Evolutionary conservation across 37 sponge, comb jelly and placozoan genomes (phyloP), one percentile per base, ranked within the genome.

Genomic region (Petrosia ficiformis): DNA sequence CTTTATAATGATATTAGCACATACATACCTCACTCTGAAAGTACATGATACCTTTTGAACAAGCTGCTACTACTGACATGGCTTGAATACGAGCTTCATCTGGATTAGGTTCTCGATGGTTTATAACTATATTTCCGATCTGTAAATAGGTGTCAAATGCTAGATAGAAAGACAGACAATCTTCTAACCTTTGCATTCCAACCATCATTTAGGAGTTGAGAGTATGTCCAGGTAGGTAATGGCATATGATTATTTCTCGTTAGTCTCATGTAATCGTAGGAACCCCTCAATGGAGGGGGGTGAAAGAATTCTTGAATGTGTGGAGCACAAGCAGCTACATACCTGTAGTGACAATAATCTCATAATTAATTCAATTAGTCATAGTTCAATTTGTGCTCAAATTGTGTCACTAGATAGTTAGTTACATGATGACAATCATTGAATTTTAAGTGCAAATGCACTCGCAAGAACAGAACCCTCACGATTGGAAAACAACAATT

Each of bases 321-420:
- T 34, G 87, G 87, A 35, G 87, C 87, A 80, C 87, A 86, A 21
- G 87, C 87, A 30, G 87, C 87, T n/a, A 86, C 61, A 54, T 86
- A 86, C 87, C 87, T 86, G 36, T 1, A 65, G 26, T 5, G 25
- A 22, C 33, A 69, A 69, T 26, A 69, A 22, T 48, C 14, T 48
- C 14, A 19, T 48, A 48, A 48, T 48, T 8, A 19, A 14, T 48
- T 19, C 54, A 48, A 19, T 48, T 48, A 48, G 8, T 14, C 66
- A 64, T n/a, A 24, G 19, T 25, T 22, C 66, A 19, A 14, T 14
- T 19, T 48, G 54, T 48, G 14, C 14, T 19, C 14, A 8, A 19
- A 48, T 48, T 48, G 54, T 14, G 8, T 48, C 14, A 48, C 54
- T 48, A 14, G 14, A 48, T 48, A 14, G n/a, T n/a, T n/a, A n/a